A percentile compares a stretch with the other conserved stretches of the same genome.
phyloP scores from a whole-genome alignment of 2,113 vertebrate species.

The Pseudorasbora parva region DNA sequence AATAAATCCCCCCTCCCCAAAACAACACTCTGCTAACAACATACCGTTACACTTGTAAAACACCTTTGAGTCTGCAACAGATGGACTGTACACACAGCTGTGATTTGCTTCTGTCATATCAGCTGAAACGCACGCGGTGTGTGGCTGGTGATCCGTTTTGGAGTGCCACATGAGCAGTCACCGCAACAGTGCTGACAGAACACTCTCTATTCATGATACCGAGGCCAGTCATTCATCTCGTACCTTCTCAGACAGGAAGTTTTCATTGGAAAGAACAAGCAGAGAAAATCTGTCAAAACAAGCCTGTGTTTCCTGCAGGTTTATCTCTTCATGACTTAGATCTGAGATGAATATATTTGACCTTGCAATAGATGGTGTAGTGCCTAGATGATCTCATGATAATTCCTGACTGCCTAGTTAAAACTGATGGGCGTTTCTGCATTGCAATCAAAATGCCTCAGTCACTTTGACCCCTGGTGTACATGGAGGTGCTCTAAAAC shows the following conservation, averaged over 20 bases:
- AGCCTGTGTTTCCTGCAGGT: not conserved
- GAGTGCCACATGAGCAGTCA: slow-evolving; percentile 22
- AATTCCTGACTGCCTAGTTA: not conserved
- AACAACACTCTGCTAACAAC: not conserved
- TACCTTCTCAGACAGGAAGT: not conserved
- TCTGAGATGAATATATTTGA: slow-evolving; percentile 3
- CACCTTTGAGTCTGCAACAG: slow-evolving; percentile 60
- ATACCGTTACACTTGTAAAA: slow-evolving; percentile 22
- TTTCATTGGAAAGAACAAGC: slow-evolving; percentile 17
- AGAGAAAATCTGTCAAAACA: slow-evolving; percentile 20
- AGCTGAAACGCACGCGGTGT: slow-evolving; percentile 55
- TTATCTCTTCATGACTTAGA: slow-evolving; percentile 25
- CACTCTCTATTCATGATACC: slow-evolving; percentile 5
- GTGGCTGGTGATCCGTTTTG: slow-evolving; percentile 53
- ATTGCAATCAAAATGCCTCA: not conserved
- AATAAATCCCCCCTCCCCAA: not conserved
- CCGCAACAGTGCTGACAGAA: slow-evolving; percentile 28
- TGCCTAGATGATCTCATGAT: not conserved
- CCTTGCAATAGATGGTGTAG: not conserved
- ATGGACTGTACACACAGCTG: slow-evolving; percentile 68
- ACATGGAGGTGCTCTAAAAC: not conserved
- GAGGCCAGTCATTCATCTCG: not conserved
- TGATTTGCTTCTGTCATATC: slow-evolving; percentile 62
- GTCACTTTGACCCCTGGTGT: not conserved
- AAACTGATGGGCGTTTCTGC: not conserved